These are phyloP conservation scores for Notiomystis cincta DNA, from an alignment of 2,113 vertebrate genomes.

Conservation along the genomic window DNA sequence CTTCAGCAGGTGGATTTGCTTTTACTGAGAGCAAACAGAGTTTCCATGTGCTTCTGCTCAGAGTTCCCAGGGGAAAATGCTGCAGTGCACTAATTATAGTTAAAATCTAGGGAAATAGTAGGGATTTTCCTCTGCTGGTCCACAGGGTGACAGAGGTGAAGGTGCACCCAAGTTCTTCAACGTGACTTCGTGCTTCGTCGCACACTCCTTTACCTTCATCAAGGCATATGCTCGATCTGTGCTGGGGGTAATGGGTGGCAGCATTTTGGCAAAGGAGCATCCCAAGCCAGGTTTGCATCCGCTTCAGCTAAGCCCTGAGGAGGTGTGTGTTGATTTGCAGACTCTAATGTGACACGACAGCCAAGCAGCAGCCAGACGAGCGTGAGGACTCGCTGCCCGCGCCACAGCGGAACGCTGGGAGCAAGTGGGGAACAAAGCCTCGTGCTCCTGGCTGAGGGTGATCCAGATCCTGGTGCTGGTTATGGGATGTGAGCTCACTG, in stretches of 20 bases:
- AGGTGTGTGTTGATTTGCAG: not conserved
- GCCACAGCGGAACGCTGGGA: not conserved
- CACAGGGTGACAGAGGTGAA: rapidly evolving
- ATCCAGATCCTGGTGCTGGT: rapidly evolving
- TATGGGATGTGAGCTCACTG: not conserved
- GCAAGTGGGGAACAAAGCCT: not conserved
- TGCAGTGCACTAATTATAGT: not conserved
- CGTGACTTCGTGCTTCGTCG: not conserved
- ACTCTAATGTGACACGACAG: not conserved
- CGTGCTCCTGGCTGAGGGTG: not conserved
- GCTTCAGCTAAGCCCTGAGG: not conserved
- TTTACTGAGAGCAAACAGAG: not conserved
- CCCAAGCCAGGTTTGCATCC: not conserved
- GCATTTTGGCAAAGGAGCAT: not conserved
- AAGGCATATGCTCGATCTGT: rapidly evolving
- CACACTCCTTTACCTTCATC: not conserved
- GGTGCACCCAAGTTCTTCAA: not conserved
- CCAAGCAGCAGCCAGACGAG: not conserved
- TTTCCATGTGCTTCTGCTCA: not conserved
- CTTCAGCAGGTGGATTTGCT: not conserved
- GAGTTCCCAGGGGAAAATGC: not conserved
- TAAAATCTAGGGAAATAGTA: rapidly evolving
- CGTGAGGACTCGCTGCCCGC: not conserved
- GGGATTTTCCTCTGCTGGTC: not conserved
- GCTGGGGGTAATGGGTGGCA: not conserved